Evolutionary conservation across 2,888 invertebrate genomes (phyloP).

Genomic region (Chalcosyrphus nemorum): DNA sequence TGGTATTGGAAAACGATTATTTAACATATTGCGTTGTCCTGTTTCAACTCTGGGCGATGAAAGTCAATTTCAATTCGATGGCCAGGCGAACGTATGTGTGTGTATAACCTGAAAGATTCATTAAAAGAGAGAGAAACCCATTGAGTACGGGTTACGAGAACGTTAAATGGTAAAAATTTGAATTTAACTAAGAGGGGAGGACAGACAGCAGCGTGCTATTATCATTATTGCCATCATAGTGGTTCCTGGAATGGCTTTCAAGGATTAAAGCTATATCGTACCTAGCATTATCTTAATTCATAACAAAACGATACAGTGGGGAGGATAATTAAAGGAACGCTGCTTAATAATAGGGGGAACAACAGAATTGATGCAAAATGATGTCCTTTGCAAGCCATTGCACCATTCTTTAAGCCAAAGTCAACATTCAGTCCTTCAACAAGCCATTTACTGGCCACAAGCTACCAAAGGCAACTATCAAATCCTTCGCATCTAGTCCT

Average conservation of each 20-base stretch:
- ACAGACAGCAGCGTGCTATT: too few relatives aligned
- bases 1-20: slow-evolving; percentile 69
- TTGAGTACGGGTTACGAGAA: neutral
- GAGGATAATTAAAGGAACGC: neutral
- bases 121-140: slow-evolving; percentile 36
- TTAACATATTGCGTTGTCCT: slow-evolving; percentile 48
- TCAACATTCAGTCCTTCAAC: too few relatives aligned
- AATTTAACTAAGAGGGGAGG: neutral
- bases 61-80: slow-evolving; percentile 33
- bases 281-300: neutral
- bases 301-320: neutral
- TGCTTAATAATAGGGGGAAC: too few relatives aligned
- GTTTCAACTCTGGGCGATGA: neutral
- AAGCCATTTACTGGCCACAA: too few relatives aligned
- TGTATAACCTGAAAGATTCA: slow-evolving; percentile 38
- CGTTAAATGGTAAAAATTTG: slow-evolving; percentile 7
- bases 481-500: too few relatives aligned
- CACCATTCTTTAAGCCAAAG: too few relatives aligned
- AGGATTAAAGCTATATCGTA: slow-evolving; percentile 16
- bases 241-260: slow-evolving; percentile 2
- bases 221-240: slow-evolving; percentile 5
- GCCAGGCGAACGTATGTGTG: too few relatives aligned
- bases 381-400: too few relatives aligned
- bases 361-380: too few relatives aligned
- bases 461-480: too few relatives aligned